phyloP scores from a whole-genome alignment of 2,888 invertebrate species.

The Nomada fabriciana region DNA sequence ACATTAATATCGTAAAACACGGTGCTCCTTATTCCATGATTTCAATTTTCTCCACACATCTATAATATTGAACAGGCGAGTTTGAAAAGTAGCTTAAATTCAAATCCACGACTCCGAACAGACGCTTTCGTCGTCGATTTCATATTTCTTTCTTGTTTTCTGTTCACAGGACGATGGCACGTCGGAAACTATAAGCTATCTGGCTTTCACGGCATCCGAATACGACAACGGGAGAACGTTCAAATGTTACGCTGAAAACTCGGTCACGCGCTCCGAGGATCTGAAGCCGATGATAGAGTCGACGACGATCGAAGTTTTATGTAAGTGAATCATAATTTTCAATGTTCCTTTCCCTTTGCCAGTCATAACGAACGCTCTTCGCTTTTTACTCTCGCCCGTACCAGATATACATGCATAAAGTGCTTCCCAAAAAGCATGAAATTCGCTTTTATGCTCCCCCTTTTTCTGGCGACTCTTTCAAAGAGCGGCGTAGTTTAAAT shows the following conservation, averaged over 20 bases:
- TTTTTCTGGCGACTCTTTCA: neutral
- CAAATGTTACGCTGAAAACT: constrained; percentile 93
- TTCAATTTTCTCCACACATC: too few relatives aligned
- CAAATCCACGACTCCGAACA: neutral
- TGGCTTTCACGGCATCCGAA: constrained; percentile 92
- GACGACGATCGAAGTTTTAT: constrained; percentile 92
- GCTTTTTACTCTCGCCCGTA: neutral
- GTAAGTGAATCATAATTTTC: constrained; percentile 87
- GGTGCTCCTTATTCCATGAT: too few relatives aligned
- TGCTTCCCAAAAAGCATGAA: neutral
- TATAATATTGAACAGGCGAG: too few relatives aligned
- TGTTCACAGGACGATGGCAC: constrained; percentile 90
- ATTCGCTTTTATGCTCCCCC: neutral
- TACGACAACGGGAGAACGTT: constrained; percentile 92
- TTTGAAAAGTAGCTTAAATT: neutral
- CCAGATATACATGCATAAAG: neutral
- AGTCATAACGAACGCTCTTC: neutral
- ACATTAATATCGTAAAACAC: too few relatives aligned
- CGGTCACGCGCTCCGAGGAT: constrained; percentile 90
- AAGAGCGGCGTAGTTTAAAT: neutral
- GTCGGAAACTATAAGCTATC: constrained; percentile 91
- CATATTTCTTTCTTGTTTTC: constrained; percentile 14
- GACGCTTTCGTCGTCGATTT: neutral
- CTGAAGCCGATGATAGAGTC: constrained; percentile 91
- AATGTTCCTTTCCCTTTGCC: neutral